Percentiles rank a stretch among this genome's conserved stretches.
These are phyloP conservation scores for Phrynocephalus vlangalii DNA, from an alignment of 2,797 vertebrate genomes.

Conservation along the genomic window DNA sequence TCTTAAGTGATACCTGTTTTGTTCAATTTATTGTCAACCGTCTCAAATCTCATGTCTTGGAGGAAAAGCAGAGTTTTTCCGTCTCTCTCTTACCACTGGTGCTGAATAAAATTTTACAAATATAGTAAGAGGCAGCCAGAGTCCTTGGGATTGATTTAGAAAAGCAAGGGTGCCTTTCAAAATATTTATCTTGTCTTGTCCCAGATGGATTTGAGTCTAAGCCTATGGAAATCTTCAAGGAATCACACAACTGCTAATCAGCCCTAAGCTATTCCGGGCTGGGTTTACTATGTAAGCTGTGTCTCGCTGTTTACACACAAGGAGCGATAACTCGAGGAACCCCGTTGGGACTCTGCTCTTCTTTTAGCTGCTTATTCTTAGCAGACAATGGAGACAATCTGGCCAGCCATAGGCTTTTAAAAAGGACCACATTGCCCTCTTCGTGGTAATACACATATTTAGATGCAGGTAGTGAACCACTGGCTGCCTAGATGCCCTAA, in stretches of 20 bases:
- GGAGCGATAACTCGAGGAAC: constrained; percentile 59
- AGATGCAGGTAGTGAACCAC: constrained; percentile 50
- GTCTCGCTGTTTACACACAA: constrained; percentile 70
- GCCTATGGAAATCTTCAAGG: constrained; percentile 66
- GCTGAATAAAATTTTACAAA: constrained; percentile 37
- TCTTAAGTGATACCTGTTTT: too few species aligned
- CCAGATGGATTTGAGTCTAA: constrained; percentile 67
- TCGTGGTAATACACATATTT: constrained; percentile 66
- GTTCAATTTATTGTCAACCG: too few species aligned
- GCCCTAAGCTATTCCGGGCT: constrained; percentile 63
- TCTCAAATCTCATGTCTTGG: too few species aligned
- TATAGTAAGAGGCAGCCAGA: neutral
- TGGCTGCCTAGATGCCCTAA: too few species aligned
- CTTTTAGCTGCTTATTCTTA: constrained; percentile 29
- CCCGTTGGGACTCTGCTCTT: constrained; percentile 57
- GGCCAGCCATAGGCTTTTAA: constrained; percentile 63
- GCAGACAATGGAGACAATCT: constrained; percentile 30
- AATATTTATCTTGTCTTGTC: constrained; percentile 77
- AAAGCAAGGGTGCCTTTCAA: constrained; percentile 72
- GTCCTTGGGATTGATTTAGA: constrained; percentile 69
- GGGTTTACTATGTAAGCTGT: constrained; percentile 74
- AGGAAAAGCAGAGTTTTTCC: neutral
- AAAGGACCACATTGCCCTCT: constrained; percentile 38
- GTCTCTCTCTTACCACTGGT: constrained; percentile 49
- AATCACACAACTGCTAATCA: constrained; percentile 72